phyloP scores from a whole-genome alignment of 2,888 invertebrate species.

The Pterobdella sp. region DNA sequence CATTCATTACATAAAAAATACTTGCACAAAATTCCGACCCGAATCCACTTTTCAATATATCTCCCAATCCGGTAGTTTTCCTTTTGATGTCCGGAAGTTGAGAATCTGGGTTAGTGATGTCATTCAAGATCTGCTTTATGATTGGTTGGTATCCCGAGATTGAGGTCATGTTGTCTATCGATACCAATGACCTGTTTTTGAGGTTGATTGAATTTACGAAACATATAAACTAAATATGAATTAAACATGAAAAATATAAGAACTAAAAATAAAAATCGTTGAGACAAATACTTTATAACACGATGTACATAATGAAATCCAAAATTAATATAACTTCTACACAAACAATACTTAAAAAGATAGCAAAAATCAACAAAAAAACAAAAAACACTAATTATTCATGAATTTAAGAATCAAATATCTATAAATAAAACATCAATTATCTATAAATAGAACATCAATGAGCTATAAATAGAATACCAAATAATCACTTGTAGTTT shows the following conservation, averaged over 20 bases:
- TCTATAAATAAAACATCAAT: background rate
- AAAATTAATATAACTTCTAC: no score
- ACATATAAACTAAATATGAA: background rate
- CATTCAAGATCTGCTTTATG: constrained; percentile 58
- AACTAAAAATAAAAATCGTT: background rate
- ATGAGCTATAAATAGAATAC: no score
- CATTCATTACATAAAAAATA: no score
- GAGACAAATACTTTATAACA: no score
- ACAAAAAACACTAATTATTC: no score
- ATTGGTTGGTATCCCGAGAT: constrained; percentile 51
- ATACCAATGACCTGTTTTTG: background rate
- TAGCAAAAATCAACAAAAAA: no score
- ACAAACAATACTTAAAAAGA: no score
- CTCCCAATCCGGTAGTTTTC: constrained; percentile 56
- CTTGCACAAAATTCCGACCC: no score
- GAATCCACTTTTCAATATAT: constrained; percentile 59
- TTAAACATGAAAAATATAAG: background rate
- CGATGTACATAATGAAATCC: no score
- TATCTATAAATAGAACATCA: background rate
- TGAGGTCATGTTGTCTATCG: constrained; percentile 37
- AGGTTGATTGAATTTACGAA: background rate
- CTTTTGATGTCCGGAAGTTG: constrained; percentile 60
- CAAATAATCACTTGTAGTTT: no score
- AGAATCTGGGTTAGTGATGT: constrained; percentile 56
- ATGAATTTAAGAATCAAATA: background rate